Conservation (phyloP, 2,888 invertebrate species). For the Pollenia angustigena region DNA sequence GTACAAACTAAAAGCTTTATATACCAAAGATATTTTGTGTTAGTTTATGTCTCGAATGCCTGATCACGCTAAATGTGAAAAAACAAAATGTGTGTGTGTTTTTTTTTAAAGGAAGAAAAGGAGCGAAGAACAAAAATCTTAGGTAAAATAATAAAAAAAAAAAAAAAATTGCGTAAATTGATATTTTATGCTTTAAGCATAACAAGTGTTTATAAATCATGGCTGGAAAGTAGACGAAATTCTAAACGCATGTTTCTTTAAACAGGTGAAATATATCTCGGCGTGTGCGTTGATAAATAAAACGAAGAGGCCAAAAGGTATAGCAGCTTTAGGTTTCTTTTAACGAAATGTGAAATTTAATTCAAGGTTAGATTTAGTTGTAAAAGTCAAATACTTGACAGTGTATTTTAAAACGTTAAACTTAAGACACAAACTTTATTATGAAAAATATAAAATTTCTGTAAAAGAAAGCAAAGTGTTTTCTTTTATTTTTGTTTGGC, state of each 20-base stretch:
- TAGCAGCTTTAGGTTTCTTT: constrained; percentile 12
- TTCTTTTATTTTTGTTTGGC: neutral
- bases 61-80: constrained; percentile 42
- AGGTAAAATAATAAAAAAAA: neutral
- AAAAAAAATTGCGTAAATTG: constrained; percentile 70
- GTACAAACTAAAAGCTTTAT: constrained; percentile 25
- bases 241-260: constrained; percentile 43
- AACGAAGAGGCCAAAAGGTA: constrained; percentile 12
- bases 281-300: constrained; percentile 26
- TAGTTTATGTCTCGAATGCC: neutral
- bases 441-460: too few species aligned
- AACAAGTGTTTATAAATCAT: constrained; percentile 72
- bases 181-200: constrained; percentile 72
- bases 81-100: neutral
- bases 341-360: constrained; percentile 29
- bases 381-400: constrained; percentile 44
- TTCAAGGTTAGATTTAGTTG: constrained; percentile 58
- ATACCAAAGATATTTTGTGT: neutral
- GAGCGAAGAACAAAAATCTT: neutral
- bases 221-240: constrained; percentile 39
- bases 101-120: neutral
- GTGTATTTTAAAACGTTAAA: constrained; percentile 35
- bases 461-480: neutral
- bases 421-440: constrained; percentile 21
- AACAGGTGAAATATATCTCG: constrained; percentile 62